Conservation (phyloP, 2,888 invertebrate genomes). For the Atrina japonica region DNA sequence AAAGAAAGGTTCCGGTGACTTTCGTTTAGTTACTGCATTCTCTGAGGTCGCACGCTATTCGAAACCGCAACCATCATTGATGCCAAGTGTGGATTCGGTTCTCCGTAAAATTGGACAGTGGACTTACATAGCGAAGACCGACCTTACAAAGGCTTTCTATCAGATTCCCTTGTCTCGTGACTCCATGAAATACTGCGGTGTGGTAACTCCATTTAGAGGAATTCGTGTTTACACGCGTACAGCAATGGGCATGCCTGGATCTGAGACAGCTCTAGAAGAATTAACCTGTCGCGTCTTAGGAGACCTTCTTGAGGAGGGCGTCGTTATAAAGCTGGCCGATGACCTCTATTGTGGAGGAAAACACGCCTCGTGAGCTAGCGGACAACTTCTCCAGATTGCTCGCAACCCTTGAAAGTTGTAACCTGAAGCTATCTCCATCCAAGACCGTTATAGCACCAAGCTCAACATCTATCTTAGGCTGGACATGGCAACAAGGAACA, state of each 20-base stretch:
- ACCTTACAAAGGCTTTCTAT: conserved; percentile 47
- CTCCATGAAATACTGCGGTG: conserved; percentile 40
- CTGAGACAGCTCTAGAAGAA: conserved; percentile 53
- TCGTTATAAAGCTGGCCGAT: conserved; percentile 47
- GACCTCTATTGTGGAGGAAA: conserved; percentile 48
- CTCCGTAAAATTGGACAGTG: conserved; percentile 41
- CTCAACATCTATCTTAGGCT: conserved; percentile 39
- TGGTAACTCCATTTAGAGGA: conserved; percentile 45
- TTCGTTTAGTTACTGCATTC: conserved; percentile 57
- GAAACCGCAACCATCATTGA: conserved; percentile 50
- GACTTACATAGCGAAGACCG: conserved; percentile 48
- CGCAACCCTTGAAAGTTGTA: conserved; percentile 23
- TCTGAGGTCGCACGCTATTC: conserved; percentile 54
- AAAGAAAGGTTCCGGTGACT: conserved; percentile 48
- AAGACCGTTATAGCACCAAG: conserved; percentile 47
- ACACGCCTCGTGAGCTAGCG: conserved; percentile 33
- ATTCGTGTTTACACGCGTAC: conserved; percentile 40
- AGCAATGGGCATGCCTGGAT: conserved; percentile 56
- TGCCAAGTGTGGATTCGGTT: conserved; percentile 45
- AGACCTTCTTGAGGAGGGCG: conserved; percentile 38
- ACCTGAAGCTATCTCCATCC: conserved; percentile 38
- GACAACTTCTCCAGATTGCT: conserved; percentile 38
- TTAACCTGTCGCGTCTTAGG: conserved; percentile 49
- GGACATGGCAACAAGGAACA: conserved; percentile 48
- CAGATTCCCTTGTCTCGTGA: conserved; percentile 45